phyloP scores from a whole-genome alignment of 2,888 invertebrate genomes.

The Netelia fuscicornis region DNA sequence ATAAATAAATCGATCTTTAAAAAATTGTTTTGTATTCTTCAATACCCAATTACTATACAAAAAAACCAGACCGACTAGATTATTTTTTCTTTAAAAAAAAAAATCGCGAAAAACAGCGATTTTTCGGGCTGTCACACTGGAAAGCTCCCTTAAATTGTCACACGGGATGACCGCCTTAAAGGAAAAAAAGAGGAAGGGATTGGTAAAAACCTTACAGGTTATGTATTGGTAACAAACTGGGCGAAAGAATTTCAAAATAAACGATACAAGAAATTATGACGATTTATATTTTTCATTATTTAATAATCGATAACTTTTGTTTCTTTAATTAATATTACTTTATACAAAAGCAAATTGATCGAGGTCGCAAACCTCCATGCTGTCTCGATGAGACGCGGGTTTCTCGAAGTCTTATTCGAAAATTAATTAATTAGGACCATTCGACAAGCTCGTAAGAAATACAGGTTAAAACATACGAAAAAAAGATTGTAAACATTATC shows the following conservation, averaged over 20 bases:
- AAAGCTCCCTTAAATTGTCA: too few relatives aligned
- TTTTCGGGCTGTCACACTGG: too few relatives aligned
- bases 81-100: too few relatives aligned
- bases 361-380: slow-evolving; percentile 21
- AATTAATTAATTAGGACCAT: slow-evolving; percentile 64
- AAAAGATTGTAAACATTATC: slow-evolving; percentile 42
- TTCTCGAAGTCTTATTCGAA: slow-evolving; percentile 38
- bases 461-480: slow-evolving; percentile 48
- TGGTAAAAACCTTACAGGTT: too few relatives aligned
- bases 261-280: slow-evolving; percentile 37
- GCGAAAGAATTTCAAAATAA: background rate
- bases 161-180: too few relatives aligned
- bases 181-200: too few relatives aligned
- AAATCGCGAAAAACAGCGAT: too few relatives aligned
- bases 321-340: slow-evolving; percentile 44
- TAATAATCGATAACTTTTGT: slow-evolving; percentile 49
- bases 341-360: slow-evolving; percentile 52
- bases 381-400: slow-evolving; percentile 38
- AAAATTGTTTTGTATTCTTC: too few relatives aligned
- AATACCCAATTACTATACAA: too few relatives aligned
- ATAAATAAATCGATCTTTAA: too few relatives aligned
- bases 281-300: slow-evolving; percentile 38
- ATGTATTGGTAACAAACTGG: too few relatives aligned
- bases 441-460: slow-evolving; percentile 68
- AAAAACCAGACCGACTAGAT: too few relatives aligned